Evolutionary conservation across 2,113 vertebrate species (phyloP).

Genomic region (Ginglymostoma cirratum): DNA sequence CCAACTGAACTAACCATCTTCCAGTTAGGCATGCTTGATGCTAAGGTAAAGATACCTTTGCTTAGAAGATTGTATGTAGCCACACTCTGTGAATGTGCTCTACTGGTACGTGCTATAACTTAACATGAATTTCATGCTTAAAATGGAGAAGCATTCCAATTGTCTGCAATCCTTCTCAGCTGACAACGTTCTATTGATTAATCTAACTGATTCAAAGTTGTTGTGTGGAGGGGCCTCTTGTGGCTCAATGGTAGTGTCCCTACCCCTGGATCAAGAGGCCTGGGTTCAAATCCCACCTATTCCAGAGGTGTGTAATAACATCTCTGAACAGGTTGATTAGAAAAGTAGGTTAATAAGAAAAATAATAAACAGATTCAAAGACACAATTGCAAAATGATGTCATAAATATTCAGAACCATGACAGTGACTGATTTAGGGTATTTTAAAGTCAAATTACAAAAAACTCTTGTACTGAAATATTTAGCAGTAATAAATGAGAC

Average conservation of each 20-base stretch:
- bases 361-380: not conserved
- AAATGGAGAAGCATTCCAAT: not conserved
- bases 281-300: no score
- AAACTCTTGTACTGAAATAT: not conserved
- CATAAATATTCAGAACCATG: not conserved
- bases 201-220: not conserved
- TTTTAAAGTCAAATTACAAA: not conserved
- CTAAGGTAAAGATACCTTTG: not conserved
- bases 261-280: no score
- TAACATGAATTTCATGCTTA: not conserved
- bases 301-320: no score
- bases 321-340: no score
- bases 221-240: no score
- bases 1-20: no score
- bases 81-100: not conserved
- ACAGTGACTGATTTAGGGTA: not conserved
- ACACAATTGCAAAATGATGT: not conserved
- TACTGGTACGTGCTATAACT: not conserved
- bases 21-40: not conserved
- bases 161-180: not conserved
- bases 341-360: no score
- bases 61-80: no score
- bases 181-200: not conserved
- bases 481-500: not conserved
- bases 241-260: no score